A percentile compares a stretch with the other conserved stretches of the same genome.
phyloP scores from a whole-genome alignment of 35 echinoderm and acorn worm genomes.

The Apostichopus parvimensis region DNA sequence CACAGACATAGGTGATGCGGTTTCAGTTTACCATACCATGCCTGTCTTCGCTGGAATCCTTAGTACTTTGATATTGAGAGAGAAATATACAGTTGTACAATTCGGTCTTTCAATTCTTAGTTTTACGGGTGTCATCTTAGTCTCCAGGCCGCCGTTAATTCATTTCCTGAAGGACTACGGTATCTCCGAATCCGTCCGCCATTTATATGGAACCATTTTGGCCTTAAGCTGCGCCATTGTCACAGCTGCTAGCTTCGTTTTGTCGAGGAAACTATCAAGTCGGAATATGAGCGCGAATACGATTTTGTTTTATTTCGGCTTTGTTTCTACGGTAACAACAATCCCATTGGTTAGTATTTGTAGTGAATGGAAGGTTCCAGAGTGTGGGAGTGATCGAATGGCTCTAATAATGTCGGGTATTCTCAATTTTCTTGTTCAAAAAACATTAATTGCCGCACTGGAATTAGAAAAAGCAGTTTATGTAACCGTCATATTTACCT shows the following conservation, averaged over 20 bases:
- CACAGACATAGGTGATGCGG: slow-evolving; percentile 17
- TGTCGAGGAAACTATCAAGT: slow-evolving; percentile 1
- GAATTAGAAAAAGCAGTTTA: slow-evolving; percentile 37
- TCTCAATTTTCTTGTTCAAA: slow-evolving; percentile 16
- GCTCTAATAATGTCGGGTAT: not conserved
- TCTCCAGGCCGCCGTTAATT: not conserved
- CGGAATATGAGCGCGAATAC: not conserved
- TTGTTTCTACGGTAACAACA: slow-evolving; percentile 18
- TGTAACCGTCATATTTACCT: slow-evolving; percentile 9
- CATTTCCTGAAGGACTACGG: not conserved
- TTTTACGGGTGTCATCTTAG: slow-evolving; percentile 1
- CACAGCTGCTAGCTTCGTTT: slow-evolving; percentile 5
- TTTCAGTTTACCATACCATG: not conserved
- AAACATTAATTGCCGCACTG: not conserved
- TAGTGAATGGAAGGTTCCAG: slow-evolving; percentile 1
- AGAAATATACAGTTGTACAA: not conserved
- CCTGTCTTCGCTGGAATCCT: slow-evolving; percentile 30
- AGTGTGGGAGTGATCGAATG: slow-evolving; percentile 11
- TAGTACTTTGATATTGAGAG: not conserved
- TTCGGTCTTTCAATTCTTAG: not conserved
- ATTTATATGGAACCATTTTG: not conserved
- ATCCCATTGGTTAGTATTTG: not conserved
- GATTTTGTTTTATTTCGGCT: not conserved
- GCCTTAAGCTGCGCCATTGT: slow-evolving; percentile 15
- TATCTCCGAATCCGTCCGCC: not conserved